Evolutionary conservation across 2,113 vertebrate genomes (phyloP).

Genomic region (Sciurus niger): DNA sequence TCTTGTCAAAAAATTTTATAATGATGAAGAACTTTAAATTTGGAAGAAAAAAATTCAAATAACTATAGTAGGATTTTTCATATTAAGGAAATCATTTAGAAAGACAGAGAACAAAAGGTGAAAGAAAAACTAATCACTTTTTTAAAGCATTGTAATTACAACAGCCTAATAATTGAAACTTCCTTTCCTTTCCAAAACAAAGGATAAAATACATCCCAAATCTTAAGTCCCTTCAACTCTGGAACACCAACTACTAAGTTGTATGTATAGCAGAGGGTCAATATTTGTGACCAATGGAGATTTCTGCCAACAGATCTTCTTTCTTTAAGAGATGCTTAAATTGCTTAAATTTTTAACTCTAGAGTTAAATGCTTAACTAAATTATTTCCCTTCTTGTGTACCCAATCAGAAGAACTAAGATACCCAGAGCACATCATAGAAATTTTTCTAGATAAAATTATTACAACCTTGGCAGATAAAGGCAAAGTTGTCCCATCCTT

Average conservation of each 20-base stretch:
- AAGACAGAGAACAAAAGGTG: not conserved
- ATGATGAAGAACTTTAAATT: not conserved
- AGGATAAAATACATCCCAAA: not conserved
- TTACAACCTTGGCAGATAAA: not conserved
- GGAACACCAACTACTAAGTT: not conserved
- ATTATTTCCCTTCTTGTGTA: not conserved
- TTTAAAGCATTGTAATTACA: not conserved
- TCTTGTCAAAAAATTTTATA: slow-evolving; percentile 21
- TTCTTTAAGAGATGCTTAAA: slow-evolving; percentile 16
- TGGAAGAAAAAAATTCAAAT: slow-evolving; percentile 7
- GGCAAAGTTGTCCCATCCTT: slow-evolving; percentile 10
- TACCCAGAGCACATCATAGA: not conserved
- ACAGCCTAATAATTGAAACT: not conserved
- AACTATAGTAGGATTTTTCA: slow-evolving; percentile 8
- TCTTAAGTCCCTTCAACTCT: slow-evolving; percentile 23
- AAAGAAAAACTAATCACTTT: not conserved
- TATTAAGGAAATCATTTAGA: slow-evolving; percentile 55
- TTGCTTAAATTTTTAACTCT: slow-evolving; percentile 55
- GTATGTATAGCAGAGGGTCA: not conserved
- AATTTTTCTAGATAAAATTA: slow-evolving; percentile 33
- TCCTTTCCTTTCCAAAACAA: no score
- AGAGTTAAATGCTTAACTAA: slow-evolving; percentile 37
- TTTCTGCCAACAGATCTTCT: slow-evolving; percentile 5
- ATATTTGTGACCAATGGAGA: slow-evolving; percentile 48
- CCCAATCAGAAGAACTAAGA: slow-evolving; percentile 17